phyloP scores from a whole-genome alignment of 2,888 invertebrate species.

The Argyra leucocephala region DNA sequence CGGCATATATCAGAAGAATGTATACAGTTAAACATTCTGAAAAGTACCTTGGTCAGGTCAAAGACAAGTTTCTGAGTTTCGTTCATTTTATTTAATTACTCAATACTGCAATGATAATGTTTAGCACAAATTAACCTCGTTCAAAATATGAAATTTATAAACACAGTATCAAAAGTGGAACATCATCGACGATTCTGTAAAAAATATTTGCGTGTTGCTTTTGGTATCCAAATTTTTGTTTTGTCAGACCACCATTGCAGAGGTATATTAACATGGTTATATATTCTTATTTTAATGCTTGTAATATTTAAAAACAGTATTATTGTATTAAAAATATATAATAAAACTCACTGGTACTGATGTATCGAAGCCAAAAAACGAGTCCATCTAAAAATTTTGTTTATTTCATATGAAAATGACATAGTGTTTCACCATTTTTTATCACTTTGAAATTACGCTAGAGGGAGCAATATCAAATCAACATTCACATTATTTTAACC shows the following conservation, averaged over 20 bases:
- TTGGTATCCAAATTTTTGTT: not conserved
- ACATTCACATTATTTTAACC: not conserved
- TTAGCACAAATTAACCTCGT: too few relatives aligned
- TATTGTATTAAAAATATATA: not conserved
- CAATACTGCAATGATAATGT: too few relatives aligned
- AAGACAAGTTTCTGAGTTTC: too few relatives aligned
- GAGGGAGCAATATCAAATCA: not conserved
- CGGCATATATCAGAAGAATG: too few relatives aligned
- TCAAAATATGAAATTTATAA: too few relatives aligned
- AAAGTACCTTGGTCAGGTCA: too few relatives aligned
- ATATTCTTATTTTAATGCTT: not conserved
- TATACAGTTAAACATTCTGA: too few relatives aligned
- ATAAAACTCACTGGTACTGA: slow-evolving; percentile 60
- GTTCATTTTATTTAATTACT: too few relatives aligned
- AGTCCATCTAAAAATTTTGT: slow-evolving; percentile 62
- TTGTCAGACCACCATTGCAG: slow-evolving; percentile 1
- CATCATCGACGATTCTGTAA: not conserved
- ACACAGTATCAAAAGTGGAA: not conserved
- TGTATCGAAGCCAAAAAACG: slow-evolving; percentile 78
- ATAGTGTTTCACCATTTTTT: slow-evolving; percentile 51
- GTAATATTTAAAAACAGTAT: not conserved
- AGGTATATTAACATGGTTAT: not conserved
- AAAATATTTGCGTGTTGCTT: slow-evolving; percentile 8
- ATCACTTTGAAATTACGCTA: not conserved
- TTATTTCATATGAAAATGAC: slow-evolving; percentile 55